Evolutionary conservation across 2,113 vertebrate species (phyloP), one percentile per base, ranked within the genome.

Genomic region (Paedocypris sp.): DNA sequence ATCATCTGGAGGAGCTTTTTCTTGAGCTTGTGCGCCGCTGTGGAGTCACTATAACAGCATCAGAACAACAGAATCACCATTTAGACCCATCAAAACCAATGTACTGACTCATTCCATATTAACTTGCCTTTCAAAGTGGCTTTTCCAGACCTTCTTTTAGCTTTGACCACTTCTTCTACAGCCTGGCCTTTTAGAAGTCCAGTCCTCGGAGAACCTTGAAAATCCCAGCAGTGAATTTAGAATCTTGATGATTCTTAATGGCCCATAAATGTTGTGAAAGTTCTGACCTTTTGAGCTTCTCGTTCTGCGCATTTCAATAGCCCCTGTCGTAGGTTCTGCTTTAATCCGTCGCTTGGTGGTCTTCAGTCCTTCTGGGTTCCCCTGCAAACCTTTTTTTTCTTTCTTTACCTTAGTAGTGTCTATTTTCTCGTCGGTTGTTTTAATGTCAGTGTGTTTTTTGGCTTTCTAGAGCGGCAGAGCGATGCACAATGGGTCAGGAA

Each of bases 21-120:
- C 60, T 62, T n/a, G 29, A 4, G 65, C 72, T 71, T 8, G 46
- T 74, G 8, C 28, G 13, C 31, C 16, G 76, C 66, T 51, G 53
- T 49, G 50, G 12, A 13, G 39, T 80, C 82, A 71, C 28, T 66
- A 63, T 2, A 42, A 35, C 23, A 47, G 3, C 51, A 26, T 18
- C 6, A 41, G 2, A 28, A 29, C 7, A 6, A 56, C 10, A 11
- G 6, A 28, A 4, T 28, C 5, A 39, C 10, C 22, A 12, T 25
- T 6, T 9, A 6, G 15, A 41, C 13, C 19, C 6, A 29, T 9
- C 2, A 19, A n/a, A 5, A 13, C 46, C 15, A 1, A 4, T 3
- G 10, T 18, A 7, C 51, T 33, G 26, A 5, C 3, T 2, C 5
- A 1, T 5, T 39, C 51, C 4, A 13, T 39, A 26, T 23, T 26